Conservation (phyloP, 2,113 vertebrate genomes). For the Oriolus oriolus region DNA sequence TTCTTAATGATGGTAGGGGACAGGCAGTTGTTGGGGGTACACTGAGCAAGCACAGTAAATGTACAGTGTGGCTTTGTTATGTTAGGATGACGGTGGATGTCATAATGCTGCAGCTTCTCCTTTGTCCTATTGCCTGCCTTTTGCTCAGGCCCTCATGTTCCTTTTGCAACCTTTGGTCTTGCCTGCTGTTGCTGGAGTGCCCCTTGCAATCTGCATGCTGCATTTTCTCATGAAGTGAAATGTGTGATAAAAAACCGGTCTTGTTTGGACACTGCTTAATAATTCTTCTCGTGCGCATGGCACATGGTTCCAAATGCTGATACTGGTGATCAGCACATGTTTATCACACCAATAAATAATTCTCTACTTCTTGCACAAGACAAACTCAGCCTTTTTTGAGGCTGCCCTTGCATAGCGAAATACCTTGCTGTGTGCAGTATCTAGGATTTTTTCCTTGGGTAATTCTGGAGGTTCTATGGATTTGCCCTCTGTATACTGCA, state of each 20-base stretch:
- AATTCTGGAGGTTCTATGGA: not conserved
- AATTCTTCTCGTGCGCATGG: not conserved
- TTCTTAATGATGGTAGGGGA: not conserved
- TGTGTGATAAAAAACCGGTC: not conserved
- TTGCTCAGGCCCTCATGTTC: not conserved
- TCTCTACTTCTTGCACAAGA: not conserved
- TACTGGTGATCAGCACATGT: not conserved
- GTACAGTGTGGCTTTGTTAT: fast-evolving
- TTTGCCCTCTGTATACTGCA: not conserved
- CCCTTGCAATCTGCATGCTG: not conserved
- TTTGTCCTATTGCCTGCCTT: not conserved
- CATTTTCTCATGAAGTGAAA: not conserved
- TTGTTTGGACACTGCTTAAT: not conserved
- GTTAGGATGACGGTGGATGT: fast-evolving
- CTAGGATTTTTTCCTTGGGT: not conserved
- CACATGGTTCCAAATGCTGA: fast-evolving
- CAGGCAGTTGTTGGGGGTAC: not conserved
- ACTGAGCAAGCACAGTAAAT: not conserved
- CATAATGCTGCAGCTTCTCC: not conserved
- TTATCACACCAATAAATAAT: not conserved
- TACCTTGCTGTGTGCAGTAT: not conserved
- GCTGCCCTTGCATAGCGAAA: not conserved
- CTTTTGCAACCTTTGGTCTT: not conserved
- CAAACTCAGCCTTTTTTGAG: not conserved
- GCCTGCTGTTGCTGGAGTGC: not conserved